A percentile compares a stretch with the other conserved stretches of the same genome.
These are phyloP conservation scores for Caenorhabditis parvicauda DNA, from an alignment of 2,888 invertebrate species.

Conservation along the genomic window DNA sequence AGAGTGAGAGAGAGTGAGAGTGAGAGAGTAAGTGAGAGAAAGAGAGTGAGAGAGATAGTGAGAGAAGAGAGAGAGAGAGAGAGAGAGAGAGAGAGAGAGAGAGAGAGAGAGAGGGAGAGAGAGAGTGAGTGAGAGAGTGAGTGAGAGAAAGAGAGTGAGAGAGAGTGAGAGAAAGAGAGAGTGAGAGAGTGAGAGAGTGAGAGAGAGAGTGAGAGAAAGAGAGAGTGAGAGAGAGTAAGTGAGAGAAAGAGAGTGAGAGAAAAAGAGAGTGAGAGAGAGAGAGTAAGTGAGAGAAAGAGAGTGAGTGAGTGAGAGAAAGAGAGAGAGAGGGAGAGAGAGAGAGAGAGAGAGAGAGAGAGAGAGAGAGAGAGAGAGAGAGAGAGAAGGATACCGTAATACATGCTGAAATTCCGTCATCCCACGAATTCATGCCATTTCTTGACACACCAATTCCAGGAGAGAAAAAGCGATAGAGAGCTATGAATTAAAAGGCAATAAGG, in stretches of 20 bases:
- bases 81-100: slow-evolving; percentile 12
- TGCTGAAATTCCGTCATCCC: too few relatives aligned
- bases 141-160: neutral
- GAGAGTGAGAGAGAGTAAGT: neutral
- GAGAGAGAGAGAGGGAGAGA: neutral
- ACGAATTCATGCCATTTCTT: too few relatives aligned
- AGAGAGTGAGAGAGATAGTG: neutral
- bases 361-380: neutral
- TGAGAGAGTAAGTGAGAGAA: slow-evolving; percentile 1
- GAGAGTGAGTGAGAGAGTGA: neutral
- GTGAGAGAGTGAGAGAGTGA: slow-evolving; percentile 6
- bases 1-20: neutral
- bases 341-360: neutral
- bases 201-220: slow-evolving; percentile 2
- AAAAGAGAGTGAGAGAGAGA: slow-evolving; percentile 5
- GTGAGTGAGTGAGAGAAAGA: neutral
- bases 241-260: neutral
- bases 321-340: neutral
- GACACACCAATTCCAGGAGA: too few relatives aligned
- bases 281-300: slow-evolving; percentile 1
- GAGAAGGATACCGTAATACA: neutral
- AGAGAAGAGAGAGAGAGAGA: slow-evolving; percentile 1
- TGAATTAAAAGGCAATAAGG: too few relatives aligned
- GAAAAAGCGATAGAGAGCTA: too few relatives aligned
- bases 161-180: neutral